These are phyloP conservation scores for Setophaga coronata DNA, from an alignment of 2,113 vertebrate species.

Conservation along the genomic window DNA sequence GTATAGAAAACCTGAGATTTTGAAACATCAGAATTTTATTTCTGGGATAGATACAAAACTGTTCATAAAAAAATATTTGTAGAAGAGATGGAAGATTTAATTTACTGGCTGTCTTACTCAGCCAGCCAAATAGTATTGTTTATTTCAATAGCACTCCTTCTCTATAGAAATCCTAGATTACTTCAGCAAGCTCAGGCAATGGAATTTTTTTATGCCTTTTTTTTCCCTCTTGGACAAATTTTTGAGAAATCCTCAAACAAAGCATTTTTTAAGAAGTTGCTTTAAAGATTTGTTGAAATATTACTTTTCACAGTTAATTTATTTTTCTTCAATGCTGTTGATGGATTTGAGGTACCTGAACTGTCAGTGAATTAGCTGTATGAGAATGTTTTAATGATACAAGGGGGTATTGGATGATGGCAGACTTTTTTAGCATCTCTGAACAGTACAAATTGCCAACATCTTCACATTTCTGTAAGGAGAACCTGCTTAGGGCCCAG, in stretches of 20 bases:
- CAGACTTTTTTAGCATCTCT: conserved; percentile 54
- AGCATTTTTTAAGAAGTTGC: not conserved
- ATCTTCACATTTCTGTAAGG: conserved; percentile 23
- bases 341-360: conserved; percentile 21
- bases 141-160: conserved; percentile 22
- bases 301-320: not conserved
- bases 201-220: not conserved
- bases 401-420: conserved; percentile 32
- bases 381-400: conserved; percentile 14
- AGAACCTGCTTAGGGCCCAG: conserved; percentile 39
- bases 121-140: not conserved
- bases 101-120: not conserved
- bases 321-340: not conserved
- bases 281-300: not conserved
- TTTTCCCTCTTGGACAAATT: not conserved
- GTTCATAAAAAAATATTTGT: not conserved
- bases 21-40: not conserved
- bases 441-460: conserved; percentile 40
- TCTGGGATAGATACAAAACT: not conserved
- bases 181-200: conserved; percentile 17
- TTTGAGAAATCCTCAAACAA: conserved; percentile 2
- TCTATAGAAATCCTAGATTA: conserved; percentile 25
- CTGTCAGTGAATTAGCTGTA: not conserved
- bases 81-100: not conserved
- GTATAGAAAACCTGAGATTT: not conserved